Conservation (phyloP, 1,140 invertebrate species). For the Phocides pigmalion region DNA sequence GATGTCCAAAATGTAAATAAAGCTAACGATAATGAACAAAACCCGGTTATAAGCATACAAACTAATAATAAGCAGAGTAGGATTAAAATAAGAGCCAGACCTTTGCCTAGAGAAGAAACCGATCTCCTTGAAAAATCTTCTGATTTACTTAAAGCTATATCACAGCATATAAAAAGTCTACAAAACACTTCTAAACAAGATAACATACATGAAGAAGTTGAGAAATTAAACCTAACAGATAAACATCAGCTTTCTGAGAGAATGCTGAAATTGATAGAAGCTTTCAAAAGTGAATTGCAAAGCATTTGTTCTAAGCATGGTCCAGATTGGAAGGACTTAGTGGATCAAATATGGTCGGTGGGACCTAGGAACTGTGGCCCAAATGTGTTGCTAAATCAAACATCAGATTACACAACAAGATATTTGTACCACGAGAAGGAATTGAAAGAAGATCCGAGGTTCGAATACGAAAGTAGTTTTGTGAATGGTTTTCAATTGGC, state of each 20-base stretch:
- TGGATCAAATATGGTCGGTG: constrained; percentile 94
- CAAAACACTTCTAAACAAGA: constrained; percentile 66
- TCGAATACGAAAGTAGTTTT: constrained; percentile 91
- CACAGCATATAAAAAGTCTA: constrained; percentile 71
- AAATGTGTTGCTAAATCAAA: constrained; percentile 94
- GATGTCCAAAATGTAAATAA: constrained; percentile 81
- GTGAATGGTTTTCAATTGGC: constrained; percentile 98
- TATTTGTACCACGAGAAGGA: constrained; percentile 74
- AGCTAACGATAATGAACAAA: constrained; percentile 63
- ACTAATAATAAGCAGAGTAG: constrained; percentile 90
- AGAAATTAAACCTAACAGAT: constrained; percentile 55
- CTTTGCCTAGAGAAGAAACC: constrained; percentile 90
- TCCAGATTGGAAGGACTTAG: constrained; percentile 84
- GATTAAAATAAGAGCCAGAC: constrained; percentile 91
- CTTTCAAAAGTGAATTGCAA: constrained; percentile 87
- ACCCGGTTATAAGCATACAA: constrained; percentile 85
- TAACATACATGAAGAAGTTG: constrained; percentile 60
- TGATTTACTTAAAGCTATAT: constrained; percentile 84
- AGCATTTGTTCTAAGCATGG: constrained; percentile 85
- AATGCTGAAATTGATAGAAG: constrained; percentile 84
- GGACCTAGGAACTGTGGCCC: constrained; percentile 95
- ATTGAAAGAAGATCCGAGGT: constrained; percentile 79
- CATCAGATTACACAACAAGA: constrained; percentile 84
- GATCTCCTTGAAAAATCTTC: constrained; percentile 84
- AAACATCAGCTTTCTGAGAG: constrained; percentile 76